Base-by-base conservation (phyloP, 2,797 vertebrate species). In the Stomatorhinus walkeri region DNA sequence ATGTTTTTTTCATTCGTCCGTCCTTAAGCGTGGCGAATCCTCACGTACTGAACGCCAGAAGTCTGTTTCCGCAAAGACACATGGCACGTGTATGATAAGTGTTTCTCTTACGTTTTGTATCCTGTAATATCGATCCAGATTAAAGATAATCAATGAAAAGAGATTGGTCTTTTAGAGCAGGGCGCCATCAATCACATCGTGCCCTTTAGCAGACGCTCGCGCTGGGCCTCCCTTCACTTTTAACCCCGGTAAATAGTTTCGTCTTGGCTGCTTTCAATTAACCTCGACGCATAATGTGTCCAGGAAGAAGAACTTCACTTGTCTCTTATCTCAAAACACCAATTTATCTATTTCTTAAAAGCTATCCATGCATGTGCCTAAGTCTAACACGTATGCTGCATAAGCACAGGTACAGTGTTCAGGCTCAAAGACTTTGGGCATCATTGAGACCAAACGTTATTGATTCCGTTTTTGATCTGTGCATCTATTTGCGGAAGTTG, bases 141-240 rank as follows among this genome's bases (percentile, higher is more conserved):
- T 83, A 51, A 51, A 88, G 89, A 87, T 83, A 88, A 88, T 90
- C 89, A 68, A 88, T 87, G 85, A 81, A 54, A 87, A 46, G 52
- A 46, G 68, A 87, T 87, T 88, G 85, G 84, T 54, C 85, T 90
- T 90, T 90, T 56, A 83, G 72, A 83, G 48, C 49, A 87, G 56
- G 9, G 84, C 68, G 51, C 87, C 85, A 88, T 90, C 87, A 88
- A 84, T 90, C 88, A 90, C 36, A 54, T 28, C 22, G 22, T 76
- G 76, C 88, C 81, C 87, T 90, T 90, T 90, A 52, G 12, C 68
- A 87, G 87, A 79, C 88, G 72, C 10, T 24, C 19, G 43, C 22
- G 12, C 10, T 16, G 88, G 28, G 24, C 40, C 46, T 40, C 19
- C 46, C 59, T 43, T 52, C 16, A 85, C 61, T 85, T 40, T 46